Evolutionary conservation across 2,797 vertebrate genomes (phyloP).

Genomic region (Crax fasciolata): DNA sequence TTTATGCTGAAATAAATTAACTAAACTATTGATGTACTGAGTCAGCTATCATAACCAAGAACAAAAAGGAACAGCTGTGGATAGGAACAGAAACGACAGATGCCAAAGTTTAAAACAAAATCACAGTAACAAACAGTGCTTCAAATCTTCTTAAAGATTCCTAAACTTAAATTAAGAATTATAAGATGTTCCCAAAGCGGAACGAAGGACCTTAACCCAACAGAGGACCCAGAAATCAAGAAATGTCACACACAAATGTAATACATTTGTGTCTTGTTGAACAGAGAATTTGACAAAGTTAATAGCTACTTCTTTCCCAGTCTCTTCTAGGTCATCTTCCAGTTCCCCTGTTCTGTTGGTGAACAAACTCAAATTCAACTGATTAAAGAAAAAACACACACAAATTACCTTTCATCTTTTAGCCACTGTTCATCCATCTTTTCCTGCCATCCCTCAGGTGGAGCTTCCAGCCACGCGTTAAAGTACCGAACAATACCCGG

Average conservation of each 20-base stretch:
- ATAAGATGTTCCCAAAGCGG: not conserved
- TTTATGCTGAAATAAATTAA: not conserved
- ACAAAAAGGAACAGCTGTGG: not conserved
- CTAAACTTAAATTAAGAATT: not conserved
- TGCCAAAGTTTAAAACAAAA: not conserved
- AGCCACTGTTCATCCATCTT: slow-evolving; percentile 97
- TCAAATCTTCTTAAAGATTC: not conserved
- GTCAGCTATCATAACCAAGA: not conserved
- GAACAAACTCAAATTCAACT: not conserved
- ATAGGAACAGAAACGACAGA: not conserved
- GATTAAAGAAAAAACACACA: not conserved
- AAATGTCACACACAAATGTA: not conserved
- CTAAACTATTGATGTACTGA: not conserved
- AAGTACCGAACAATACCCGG: slow-evolving; percentile 98
- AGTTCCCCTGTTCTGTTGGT: not conserved
- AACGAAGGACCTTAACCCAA: not conserved
- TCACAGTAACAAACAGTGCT: not conserved
- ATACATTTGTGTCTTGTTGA: not conserved
- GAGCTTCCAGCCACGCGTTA: slow-evolving; percentile 98
- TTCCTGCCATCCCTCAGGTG: slow-evolving; percentile 97
- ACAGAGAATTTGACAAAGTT: not conserved
- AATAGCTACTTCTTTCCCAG: not conserved
- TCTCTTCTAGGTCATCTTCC: not conserved
- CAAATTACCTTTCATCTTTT: slow-evolving; percentile 90
- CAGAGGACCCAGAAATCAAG: not conserved